Evolutionary conservation across 2,113 vertebrate species (phyloP).

Genomic region (Corythornis madagascariensis): DNA sequence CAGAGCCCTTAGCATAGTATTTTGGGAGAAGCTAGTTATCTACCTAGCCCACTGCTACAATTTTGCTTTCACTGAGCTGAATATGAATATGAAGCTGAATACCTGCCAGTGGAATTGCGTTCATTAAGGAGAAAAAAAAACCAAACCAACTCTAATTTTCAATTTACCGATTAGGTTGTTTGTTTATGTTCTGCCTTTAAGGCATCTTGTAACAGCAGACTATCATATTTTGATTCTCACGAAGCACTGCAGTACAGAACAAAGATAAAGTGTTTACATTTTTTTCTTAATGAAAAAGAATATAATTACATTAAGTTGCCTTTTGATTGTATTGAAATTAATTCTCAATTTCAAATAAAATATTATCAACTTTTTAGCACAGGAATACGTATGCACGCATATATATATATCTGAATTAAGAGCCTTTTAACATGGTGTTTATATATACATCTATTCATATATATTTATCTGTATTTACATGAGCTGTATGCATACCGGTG

Average conservation of each 20-base stretch:
- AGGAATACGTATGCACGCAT: rapidly evolving
- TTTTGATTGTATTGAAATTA: not conserved
- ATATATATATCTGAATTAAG: not conserved
- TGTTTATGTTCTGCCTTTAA: slow-evolving; percentile 48
- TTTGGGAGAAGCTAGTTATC: not conserved
- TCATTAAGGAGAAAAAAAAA: not conserved
- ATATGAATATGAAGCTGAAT: not conserved
- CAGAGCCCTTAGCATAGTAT: not conserved
- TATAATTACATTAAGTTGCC: not conserved
- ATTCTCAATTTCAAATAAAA: not conserved
- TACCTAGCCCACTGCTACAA: not conserved
- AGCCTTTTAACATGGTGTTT: not conserved
- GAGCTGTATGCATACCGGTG: not conserved
- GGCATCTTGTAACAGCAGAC: not conserved
- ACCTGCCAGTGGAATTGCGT: not conserved
- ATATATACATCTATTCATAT: not conserved
- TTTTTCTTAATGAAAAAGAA: slow-evolving; percentile 3
- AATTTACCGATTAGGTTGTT: slow-evolving; percentile 32
- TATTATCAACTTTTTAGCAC: rapidly evolving
- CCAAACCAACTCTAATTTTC: slow-evolving; percentile 34
- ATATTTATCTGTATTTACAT: not conserved
- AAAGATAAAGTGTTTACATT: not conserved
- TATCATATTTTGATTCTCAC: not conserved
- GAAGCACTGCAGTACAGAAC: not conserved
- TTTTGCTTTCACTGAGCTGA: not conserved